Evolutionary conservation across 2,113 vertebrate species (phyloP).

Genomic region (Platanista minor): DNA sequence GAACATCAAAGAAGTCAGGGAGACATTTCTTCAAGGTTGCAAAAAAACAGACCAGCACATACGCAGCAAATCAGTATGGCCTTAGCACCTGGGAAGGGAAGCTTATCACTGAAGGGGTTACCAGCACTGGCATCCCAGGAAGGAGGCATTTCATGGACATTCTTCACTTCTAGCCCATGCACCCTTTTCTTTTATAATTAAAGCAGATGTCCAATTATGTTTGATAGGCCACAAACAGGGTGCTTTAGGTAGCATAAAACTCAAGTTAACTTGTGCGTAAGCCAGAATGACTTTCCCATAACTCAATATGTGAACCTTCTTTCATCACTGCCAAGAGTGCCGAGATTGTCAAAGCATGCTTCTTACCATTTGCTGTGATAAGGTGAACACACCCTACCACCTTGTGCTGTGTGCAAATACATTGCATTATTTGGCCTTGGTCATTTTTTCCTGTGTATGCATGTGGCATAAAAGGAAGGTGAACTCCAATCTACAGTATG

Average conservation of each 20-base stretch:
- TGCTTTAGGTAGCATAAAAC: background rate
- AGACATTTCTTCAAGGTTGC: background rate
- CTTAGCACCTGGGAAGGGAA: background rate
- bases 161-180: background rate
- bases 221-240: background rate
- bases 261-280: background rate
- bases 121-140: background rate
- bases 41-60: background rate
- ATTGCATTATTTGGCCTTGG: background rate
- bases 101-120: background rate
- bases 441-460: background rate
- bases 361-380: background rate
- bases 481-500: background rate
- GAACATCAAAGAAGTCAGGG: background rate
- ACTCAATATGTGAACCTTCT: background rate
- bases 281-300: background rate
- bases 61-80: background rate
- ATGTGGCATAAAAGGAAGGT: background rate
- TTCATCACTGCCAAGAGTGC: background rate
- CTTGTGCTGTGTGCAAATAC: background rate
- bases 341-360: background rate
- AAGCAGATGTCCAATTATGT: background rate
- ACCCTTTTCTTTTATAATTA: background rate
- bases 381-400: background rate
- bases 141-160: background rate